Conservation (phyloP, 2,113 vertebrate genomes). For the Leucosticte australis region DNA sequence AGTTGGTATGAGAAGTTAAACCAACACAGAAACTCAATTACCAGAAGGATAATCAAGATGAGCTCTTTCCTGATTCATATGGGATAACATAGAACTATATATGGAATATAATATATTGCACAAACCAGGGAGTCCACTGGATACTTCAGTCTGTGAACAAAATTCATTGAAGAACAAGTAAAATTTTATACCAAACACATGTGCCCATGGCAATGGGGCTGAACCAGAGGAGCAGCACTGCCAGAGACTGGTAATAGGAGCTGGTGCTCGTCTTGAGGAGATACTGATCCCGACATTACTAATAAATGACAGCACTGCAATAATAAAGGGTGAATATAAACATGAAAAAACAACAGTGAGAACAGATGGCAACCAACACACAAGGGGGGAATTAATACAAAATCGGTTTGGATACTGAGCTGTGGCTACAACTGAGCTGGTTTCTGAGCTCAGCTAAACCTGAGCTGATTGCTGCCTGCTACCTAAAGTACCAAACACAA, state of each 20-base stretch:
- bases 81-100: background rate
- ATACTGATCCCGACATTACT: background rate
- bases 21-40: background rate
- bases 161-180: background rate
- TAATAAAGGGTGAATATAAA: background rate
- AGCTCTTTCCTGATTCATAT: background rate
- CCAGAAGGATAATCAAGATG: background rate
- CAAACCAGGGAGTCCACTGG: background rate
- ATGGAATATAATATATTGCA: background rate
- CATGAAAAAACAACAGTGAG: background rate
- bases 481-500: background rate
- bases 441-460: background rate
- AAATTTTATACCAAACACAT: background rate
- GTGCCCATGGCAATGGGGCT: rapidly evolving
- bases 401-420: background rate
- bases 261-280: background rate
- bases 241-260: background rate
- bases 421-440: background rate
- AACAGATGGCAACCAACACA: background rate
- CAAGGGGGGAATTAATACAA: background rate
- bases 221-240: background rate
- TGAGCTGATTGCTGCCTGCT: background rate
- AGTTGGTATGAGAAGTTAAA: background rate
- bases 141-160: background rate
- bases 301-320: background rate